phyloP scores from a whole-genome alignment of 2,797 vertebrate genomes.

The Emydoidea blandingii region DNA sequence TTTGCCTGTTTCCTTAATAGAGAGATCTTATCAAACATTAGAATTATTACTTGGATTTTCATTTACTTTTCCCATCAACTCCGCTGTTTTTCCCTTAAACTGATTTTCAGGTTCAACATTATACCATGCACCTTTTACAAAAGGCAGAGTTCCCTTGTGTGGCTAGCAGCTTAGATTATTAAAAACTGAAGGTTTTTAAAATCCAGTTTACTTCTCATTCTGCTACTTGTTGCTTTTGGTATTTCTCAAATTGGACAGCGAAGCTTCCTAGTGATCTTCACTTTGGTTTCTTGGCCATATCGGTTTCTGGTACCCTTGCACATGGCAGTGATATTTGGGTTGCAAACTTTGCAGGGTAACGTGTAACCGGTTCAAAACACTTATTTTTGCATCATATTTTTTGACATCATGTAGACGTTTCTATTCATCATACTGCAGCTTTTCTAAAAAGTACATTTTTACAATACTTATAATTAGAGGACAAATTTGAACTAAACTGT shows the following conservation, averaged over 20 bases:
- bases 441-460: neutral
- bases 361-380: neutral
- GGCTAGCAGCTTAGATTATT: neutral
- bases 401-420: neutral
- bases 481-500: neutral
- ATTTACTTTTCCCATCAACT: neutral
- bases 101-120: neutral
- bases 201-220: neutral
- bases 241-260: neutral
- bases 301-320: neutral
- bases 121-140: neutral
- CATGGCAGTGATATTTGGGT: neutral
- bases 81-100: neutral
- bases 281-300: neutral
- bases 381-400: neutral
- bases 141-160: neutral
- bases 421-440: neutral
- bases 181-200: neutral
- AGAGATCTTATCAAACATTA: neutral
- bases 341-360: neutral
- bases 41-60: neutral
- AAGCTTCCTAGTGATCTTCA: neutral
- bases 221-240: neutral
- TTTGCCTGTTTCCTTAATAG: neutral
- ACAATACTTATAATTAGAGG: neutral